Base-by-base conservation (phyloP, 2,797 vertebrate genomes). In the Acanthis flammea region DNA sequence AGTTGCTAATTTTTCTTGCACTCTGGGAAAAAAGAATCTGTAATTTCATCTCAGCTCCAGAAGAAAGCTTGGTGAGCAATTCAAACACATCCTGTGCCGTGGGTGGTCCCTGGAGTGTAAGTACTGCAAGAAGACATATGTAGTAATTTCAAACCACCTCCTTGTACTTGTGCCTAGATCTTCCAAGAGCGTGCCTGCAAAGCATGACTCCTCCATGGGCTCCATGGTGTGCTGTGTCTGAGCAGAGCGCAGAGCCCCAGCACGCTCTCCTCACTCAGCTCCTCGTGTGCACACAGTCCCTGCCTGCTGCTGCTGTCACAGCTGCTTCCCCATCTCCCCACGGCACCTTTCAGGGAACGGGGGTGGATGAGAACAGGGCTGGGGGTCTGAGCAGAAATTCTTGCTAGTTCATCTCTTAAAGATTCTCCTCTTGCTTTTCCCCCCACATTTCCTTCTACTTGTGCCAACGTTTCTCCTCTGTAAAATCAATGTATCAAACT, bases 101-200 rank as follows among this genome's bases (percentile, higher is more conserved):
- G 95, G 91, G 94, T 96, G 94, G 96, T 95, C 97, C 88, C 57
- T 0, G 2, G 94, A 87, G 84, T 72, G 83, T 28, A 90, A 94
- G 82, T 79, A 90, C 65, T 37, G 71, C 63, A 80, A 65, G 75
- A 85, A 89, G 78, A 96, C 83, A 87, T 87, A 95, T 86, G 86
- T 66, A 95, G 86, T 86, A 87, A 73, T 92, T 68, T 73, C 93
- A 71, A 89, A 92, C 67, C 87, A 70, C 63, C 65, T 92, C 70
- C 58, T 51, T 90, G 60, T 75, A 48, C 80, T 91, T 82, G 75
- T 74, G 88, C 25, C 53, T 77, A 85, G 68, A 82, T 91, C 87
- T 79, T 68, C 88, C 61, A 71, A 70, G 90, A 94, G 92, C 2
- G 66, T 83, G 91, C 85, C 87, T 81, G 77, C 92, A 92, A 95